Conservation (phyloP, 2,888 invertebrate species). For the Lordiphosa fenestrarum region DNA sequence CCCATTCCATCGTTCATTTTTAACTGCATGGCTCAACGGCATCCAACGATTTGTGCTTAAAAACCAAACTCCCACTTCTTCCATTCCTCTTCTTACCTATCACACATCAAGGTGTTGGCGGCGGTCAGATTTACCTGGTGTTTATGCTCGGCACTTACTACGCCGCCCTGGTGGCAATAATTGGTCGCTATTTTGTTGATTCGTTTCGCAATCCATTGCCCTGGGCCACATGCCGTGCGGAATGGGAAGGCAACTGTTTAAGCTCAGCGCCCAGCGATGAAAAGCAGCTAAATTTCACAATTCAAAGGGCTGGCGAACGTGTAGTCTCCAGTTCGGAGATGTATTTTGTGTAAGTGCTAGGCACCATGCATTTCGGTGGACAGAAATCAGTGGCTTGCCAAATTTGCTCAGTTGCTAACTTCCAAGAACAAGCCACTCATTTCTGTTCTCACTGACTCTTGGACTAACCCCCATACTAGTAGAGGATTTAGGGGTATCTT, state of each 20-base stretch:
- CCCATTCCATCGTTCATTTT: too few species aligned
- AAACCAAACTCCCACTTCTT: conserved; percentile 4
- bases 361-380: not conserved
- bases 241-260: conserved; percentile 81
- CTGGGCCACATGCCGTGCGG: conserved; percentile 83
- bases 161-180: conserved; percentile 82
- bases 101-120: conserved; percentile 81
- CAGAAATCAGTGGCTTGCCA: too few species aligned
- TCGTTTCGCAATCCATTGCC: conserved; percentile 84
- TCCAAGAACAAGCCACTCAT: too few species aligned
- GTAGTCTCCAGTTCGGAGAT: conserved; percentile 81
- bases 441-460: too few species aligned
- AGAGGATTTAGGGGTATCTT: too few species aligned
- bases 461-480: too few species aligned
- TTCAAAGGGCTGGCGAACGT: conserved; percentile 38
- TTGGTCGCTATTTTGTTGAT: conserved; percentile 83
- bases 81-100: conserved; percentile 8
- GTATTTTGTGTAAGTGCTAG: conserved; percentile 81
- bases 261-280: conserved; percentile 58
- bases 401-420: too few species aligned
- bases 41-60: conserved; percentile 14
- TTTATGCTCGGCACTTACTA: conserved; percentile 84
- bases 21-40: too few species aligned
- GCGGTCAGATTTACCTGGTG: conserved; percentile 82
- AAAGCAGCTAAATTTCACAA: conserved; percentile 8